Conservation (phyloP, 2,797 vertebrate genomes). For the Ptychobarbus kaznakovi region DNA sequence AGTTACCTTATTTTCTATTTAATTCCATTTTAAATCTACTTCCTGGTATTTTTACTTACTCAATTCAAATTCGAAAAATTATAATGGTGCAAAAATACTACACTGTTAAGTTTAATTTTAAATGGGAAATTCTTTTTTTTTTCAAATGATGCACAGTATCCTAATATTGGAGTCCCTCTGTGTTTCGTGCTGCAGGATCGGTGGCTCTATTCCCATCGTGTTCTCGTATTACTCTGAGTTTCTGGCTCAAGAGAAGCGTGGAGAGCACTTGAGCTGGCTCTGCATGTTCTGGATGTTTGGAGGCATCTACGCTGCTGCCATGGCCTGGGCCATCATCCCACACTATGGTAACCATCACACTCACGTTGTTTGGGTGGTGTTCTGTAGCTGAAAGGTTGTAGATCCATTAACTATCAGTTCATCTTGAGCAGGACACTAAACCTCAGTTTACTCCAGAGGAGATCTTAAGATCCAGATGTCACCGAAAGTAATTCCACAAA, state of each 20-base stretch:
- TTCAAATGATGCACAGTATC: background rate
- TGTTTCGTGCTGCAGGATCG: constrained; percentile 79
- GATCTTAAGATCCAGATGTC: background rate
- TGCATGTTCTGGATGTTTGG: constrained; percentile 99
- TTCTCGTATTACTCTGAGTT: constrained; percentile 98
- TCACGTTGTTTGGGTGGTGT: background rate
- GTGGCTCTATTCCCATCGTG: constrained; percentile 95
- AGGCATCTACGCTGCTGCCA: constrained; percentile 94
- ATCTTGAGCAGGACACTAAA: background rate
- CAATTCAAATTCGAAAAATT: background rate
- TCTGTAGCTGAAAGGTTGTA: constrained; percentile 10
- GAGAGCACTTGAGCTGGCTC: constrained; percentile 97
- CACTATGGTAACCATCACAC: constrained; percentile 86
- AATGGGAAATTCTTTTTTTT: background rate
- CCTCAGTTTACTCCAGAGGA: background rate
- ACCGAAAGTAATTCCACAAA: background rate
- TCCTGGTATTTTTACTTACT: background rate
- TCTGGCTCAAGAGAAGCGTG: constrained; percentile 95
- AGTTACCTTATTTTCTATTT: background rate
- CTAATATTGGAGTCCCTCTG: background rate
- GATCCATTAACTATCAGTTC: constrained; percentile 10
- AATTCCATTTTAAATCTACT: background rate
- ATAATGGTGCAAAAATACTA: background rate
- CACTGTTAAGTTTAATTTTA: background rate
- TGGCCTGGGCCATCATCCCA: constrained; percentile 98